phyloP scores from a whole-genome alignment of 2,113 vertebrate genomes.

The Pan paniscus region DNA sequence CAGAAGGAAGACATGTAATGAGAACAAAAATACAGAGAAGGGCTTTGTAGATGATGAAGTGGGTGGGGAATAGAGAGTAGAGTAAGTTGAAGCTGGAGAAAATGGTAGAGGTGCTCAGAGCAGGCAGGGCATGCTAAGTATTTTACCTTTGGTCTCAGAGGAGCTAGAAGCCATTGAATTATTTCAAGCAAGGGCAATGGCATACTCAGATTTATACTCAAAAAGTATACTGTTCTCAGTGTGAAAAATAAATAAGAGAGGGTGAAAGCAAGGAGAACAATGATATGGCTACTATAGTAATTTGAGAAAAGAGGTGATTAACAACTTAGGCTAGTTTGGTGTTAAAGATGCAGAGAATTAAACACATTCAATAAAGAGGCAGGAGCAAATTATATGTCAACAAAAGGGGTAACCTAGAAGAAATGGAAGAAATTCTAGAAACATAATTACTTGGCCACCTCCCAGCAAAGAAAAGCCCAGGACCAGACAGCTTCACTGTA shows the following conservation, averaged over 20 bases:
- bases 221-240: not conserved
- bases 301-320: not conserved
- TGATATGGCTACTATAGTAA: not conserved
- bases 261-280: not conserved
- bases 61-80: not conserved
- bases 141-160: slow-evolving; percentile 14
- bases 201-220: slow-evolving; percentile 38
- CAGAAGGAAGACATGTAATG: not conserved
- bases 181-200: not conserved
- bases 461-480: not conserved
- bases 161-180: not conserved
- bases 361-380: not conserved
- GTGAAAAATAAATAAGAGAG: not conserved
- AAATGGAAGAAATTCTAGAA: not conserved
- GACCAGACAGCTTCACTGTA: not conserved
- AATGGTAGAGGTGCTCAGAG: not conserved
- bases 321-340: not conserved
- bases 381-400: not conserved
- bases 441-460: no score
- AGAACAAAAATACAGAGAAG: not conserved
- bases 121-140: not conserved
- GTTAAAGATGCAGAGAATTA: not conserved
- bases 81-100: not conserved
- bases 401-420: not conserved
- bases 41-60: not conserved